Conservation (phyloP, 2,113 vertebrate species). For the Myxocyprinus asiaticus region DNA sequence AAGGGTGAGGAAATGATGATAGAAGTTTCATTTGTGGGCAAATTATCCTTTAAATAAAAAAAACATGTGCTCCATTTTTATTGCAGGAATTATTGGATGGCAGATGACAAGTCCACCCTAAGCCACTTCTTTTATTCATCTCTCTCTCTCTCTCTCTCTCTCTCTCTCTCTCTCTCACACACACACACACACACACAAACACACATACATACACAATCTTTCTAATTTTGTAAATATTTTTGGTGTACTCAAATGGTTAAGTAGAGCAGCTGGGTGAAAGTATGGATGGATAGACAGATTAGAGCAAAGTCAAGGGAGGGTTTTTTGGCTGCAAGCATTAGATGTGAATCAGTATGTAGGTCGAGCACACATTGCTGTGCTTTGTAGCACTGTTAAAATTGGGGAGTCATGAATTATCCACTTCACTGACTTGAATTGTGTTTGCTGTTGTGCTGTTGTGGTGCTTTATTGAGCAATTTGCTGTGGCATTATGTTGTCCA, state of each 20-base stretch:
- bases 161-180: not conserved
- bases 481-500: too few relatives aligned
- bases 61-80: not conserved
- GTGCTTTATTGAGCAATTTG: too few relatives aligned
- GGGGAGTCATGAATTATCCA: slow-evolving; percentile 44
- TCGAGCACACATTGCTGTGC: slow-evolving; percentile 34
- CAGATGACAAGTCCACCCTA: not conserved
- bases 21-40: not conserved
- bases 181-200: slow-evolving; percentile 2
- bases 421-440: slow-evolving; percentile 38
- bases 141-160: slow-evolving; percentile 13
- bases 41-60: not conserved
- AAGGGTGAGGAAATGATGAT: too few relatives aligned
- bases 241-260: not conserved
- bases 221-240: not conserved
- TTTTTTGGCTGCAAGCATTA: slow-evolving; percentile 35
- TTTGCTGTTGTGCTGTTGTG: not conserved
- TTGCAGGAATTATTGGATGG: not conserved
- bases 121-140: not conserved
- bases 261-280: slow-evolving; percentile 45
- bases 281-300: slow-evolving; percentile 48
- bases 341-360: slow-evolving; percentile 40
- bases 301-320: slow-evolving; percentile 4
- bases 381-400: slow-evolving; percentile 28
- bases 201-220: not conserved